Evolutionary conservation across 2,888 invertebrate species (phyloP), one percentile per base, ranked within the genome.

Genomic region (Tiliacea citrago): DNA sequence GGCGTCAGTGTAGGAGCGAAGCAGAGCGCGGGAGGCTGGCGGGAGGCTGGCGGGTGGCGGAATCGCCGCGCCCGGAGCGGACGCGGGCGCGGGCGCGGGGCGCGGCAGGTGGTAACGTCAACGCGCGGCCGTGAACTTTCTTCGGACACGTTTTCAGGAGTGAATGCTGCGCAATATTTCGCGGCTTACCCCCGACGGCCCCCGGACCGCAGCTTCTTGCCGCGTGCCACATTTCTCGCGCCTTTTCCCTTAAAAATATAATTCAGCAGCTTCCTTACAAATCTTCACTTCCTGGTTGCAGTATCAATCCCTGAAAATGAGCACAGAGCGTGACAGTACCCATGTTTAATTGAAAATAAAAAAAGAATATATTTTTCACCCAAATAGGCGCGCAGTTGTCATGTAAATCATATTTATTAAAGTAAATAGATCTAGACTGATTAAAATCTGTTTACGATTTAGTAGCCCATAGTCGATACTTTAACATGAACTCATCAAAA

Each of bases 81-180:
- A 85, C 77, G 85, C 81, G 83, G 78, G 81, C 70, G 86, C 75
- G 87, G 80, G 90, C 84, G 92, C 88, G 91, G 90, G 91, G 91
- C 90, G 91, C 89, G 93, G 92, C 92, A 91, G 93, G 93, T 91
- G 91, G 92, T 89, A 91, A 91, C 96, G 96, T 96, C 96, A 96
- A 96, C 94, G 96, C 92, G 96, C 96, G 96, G 93, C 96, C 96
- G 93, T 96, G 96, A 96, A 96, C 96, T 96, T 96, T 96, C 96
- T 96, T 95, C 93, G 95, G 95, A 93, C 96, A 96, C 95, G 95
- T 96, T 96, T 96, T 96, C 96, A 96, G 96, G 95, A 95, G 92
- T 93, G 91, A 94, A 90, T 94, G 92, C 95, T 95, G 95, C 96
- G 96, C 95, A 96, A 93, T 95, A 94, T 91, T 92, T 93, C 92